These are phyloP conservation scores for Nomada goodeniana DNA, from an alignment of 2,888 invertebrate genomes.

Conservation along the genomic window DNA sequence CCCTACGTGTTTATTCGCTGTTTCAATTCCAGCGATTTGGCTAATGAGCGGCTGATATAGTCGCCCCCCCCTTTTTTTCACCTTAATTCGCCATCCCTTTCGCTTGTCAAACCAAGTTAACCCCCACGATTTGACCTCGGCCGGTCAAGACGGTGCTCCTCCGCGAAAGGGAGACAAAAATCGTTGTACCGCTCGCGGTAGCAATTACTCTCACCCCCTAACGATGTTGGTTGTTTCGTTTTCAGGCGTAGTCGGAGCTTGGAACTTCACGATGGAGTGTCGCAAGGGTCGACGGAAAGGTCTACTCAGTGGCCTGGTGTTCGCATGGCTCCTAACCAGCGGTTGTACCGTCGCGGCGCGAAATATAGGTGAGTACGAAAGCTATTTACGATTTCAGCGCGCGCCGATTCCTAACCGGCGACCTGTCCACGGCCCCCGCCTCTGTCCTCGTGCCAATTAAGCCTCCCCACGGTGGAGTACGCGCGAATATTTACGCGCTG, in stretches of 20 bases:
- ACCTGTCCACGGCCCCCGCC: conserved; percentile 45
- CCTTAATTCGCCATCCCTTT: background rate
- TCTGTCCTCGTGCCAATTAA: conserved; percentile 67
- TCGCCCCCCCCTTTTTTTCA: background rate
- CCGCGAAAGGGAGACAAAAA: conserved; percentile 14
- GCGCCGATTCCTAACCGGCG: conserved; percentile 52
- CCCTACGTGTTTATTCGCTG: background rate
- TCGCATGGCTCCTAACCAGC: conserved; percentile 81
- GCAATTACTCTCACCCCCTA: conserved; percentile 56
- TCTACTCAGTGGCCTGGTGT: conserved; percentile 80
- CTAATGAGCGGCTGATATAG: no score
- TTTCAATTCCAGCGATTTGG: background rate
- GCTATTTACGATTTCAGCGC: conserved; percentile 65
- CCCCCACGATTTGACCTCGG: background rate
- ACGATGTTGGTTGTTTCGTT: conserved; percentile 64
- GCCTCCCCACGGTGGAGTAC: conserved; percentile 42
- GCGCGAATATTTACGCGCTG: conserved; percentile 62
- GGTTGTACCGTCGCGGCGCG: conserved; percentile 80
- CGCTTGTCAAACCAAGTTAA: background rate
- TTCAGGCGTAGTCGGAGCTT: conserved; percentile 82
- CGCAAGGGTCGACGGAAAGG: conserved; percentile 83
- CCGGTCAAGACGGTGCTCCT: background rate
- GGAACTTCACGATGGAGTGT: conserved; percentile 82
- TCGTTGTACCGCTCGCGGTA: conserved; percentile 13
- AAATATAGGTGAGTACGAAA: conserved; percentile 80